These are phyloP conservation scores for Lepisosteus osseus DNA, from an alignment of 2,113 vertebrate genomes.

Conservation along the genomic window DNA sequence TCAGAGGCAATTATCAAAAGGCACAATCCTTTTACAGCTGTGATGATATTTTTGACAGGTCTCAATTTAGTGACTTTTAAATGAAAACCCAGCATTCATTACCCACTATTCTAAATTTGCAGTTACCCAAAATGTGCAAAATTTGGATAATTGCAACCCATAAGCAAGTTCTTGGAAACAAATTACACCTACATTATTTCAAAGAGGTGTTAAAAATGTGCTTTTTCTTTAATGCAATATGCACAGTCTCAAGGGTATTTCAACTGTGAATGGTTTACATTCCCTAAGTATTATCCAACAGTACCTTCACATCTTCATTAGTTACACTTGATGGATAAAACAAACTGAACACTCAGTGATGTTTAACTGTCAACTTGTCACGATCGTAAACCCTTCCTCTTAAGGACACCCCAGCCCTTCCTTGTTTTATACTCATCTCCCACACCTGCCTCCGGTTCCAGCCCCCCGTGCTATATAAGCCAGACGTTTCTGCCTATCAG, in stretches of 20 bases:
- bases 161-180: too few species aligned
- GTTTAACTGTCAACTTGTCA: slow-evolving; percentile 29
- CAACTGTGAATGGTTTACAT: slow-evolving; percentile 6
- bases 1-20: slow-evolving; percentile 1
- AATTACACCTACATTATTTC: too few species aligned
- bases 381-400: too few species aligned
- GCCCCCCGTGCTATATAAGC: too few species aligned
- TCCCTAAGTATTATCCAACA: slow-evolving; percentile 5
- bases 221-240: not conserved
- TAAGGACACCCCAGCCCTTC: too few species aligned
- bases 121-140: too few species aligned
- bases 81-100: not conserved
- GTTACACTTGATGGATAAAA: slow-evolving; percentile 27
- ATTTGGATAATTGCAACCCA: too few species aligned
- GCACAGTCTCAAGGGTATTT: not conserved
- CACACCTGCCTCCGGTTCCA: too few species aligned
- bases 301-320: slow-evolving; percentile 40
- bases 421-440: too few species aligned
- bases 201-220: not conserved
- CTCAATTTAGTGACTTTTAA: not conserved
- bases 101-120: not conserved
- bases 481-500: too few species aligned
- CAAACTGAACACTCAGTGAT: slow-evolving; percentile 42
- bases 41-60: not conserved
- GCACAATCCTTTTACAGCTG: too few species aligned